Percentiles rank a stretch among this genome's conserved stretches.
phyloP scores from a whole-genome alignment of 92 coral and sea anemone genomes.

The Paragorgia papillata region DNA sequence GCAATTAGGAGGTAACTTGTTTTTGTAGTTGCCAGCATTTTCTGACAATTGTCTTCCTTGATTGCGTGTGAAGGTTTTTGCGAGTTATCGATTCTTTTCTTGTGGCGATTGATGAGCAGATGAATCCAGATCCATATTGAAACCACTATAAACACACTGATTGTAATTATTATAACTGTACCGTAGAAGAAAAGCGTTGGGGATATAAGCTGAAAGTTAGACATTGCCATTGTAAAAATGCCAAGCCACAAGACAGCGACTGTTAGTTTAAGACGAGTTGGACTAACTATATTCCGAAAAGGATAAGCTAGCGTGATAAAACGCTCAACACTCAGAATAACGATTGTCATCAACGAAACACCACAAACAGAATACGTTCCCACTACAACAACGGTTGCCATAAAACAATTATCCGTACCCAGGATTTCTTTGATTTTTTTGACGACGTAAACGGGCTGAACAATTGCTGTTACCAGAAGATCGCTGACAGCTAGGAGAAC shows the following conservation, averaged over 20 bases:
- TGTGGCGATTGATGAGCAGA: conserved; percentile 17
- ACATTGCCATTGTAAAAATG: too few relatives aligned
- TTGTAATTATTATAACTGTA: neutral
- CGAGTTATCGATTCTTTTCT: neutral
- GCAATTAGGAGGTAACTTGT: conserved; percentile 16
- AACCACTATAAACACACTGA: neutral
- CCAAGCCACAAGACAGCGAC: too few relatives aligned
- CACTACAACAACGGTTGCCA: too few relatives aligned
- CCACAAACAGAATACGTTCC: conserved; percentile 6
- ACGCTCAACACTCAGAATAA: conserved; percentile 19
- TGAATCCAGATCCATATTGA: conserved; percentile 30
- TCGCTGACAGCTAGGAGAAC: neutral
- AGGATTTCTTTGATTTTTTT: neutral
- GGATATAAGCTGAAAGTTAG: neutral
- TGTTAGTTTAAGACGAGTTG: neutral
- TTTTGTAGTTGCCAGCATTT: neutral
- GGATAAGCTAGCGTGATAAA: too few relatives aligned
- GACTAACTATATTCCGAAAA: too few relatives aligned
- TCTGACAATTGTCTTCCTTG: neutral
- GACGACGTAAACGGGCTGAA: neutral
- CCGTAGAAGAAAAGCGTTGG: neutral
- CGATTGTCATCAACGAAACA: neutral
- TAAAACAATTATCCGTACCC: neutral
- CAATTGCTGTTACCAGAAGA: neutral
- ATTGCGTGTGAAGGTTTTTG: neutral